phyloP scores from a whole-genome alignment of 1,140 invertebrate species.

The Conopomorpha cramerella region DNA sequence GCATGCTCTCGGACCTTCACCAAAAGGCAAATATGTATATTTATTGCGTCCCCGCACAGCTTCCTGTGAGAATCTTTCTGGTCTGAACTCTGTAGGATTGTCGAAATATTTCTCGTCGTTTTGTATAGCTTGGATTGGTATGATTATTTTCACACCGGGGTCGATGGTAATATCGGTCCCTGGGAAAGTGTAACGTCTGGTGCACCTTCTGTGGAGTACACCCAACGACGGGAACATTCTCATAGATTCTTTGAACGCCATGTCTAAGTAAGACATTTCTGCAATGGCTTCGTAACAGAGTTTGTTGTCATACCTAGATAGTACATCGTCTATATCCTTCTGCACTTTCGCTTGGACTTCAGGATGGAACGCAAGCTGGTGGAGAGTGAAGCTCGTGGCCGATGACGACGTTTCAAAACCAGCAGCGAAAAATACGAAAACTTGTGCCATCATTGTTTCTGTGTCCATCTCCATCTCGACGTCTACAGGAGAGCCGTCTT shows the following conservation, averaged over 20 bases:
- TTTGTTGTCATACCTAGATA: slow-evolving; percentile 32
- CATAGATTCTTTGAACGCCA: slow-evolving; percentile 54
- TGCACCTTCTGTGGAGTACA: slow-evolving; percentile 35
- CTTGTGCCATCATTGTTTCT: slow-evolving; percentile 49
- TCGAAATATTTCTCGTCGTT: slow-evolving; percentile 59
- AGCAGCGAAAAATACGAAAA: slow-evolving; percentile 63
- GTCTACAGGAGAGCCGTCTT: slow-evolving; percentile 16
- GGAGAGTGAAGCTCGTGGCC: slow-evolving; percentile 55
- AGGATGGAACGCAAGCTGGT: slow-evolving; percentile 61
- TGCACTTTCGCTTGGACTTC: slow-evolving; percentile 62
- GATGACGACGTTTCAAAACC: slow-evolving; percentile 67
- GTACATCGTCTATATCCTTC: slow-evolving; percentile 59
- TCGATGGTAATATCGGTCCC: slow-evolving; percentile 35
- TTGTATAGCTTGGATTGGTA: slow-evolving; percentile 54
- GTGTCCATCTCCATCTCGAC: slow-evolving; percentile 23
- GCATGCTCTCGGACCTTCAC: too few relatives aligned
- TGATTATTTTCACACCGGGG: slow-evolving; percentile 22
- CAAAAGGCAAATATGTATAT: slow-evolving; percentile 38
- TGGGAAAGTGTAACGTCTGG: slow-evolving; percentile 44
- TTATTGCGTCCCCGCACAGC: slow-evolving; percentile 29
- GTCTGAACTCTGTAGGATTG: slow-evolving; percentile 59
- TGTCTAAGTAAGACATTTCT: slow-evolving; percentile 50
- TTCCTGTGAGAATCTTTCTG: slow-evolving; percentile 59
- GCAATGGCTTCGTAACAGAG: slow-evolving; percentile 51
- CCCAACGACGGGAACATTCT: slow-evolving; percentile 48